These are phyloP conservation scores for Albula glossodonta DNA, from an alignment of 2,113 vertebrate genomes.

Conservation along the genomic window DNA sequence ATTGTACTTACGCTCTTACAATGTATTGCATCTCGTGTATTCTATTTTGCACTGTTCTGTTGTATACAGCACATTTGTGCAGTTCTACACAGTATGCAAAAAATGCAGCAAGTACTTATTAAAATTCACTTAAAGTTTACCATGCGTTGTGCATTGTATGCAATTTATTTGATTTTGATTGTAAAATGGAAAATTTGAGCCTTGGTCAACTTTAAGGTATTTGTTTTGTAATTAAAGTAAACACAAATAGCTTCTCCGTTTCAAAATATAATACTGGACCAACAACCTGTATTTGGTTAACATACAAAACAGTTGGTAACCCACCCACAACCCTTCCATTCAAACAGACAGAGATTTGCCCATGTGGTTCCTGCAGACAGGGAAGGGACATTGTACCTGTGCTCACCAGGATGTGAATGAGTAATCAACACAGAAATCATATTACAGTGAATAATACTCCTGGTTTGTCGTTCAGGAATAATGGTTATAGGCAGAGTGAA, in stretches of 20 bases:
- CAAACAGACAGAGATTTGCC: too few species aligned
- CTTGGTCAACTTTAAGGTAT: conserved; percentile 8
- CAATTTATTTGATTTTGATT: background rate
- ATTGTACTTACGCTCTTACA: background rate
- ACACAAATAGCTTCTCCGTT: conserved; percentile 2
- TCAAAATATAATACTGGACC: conserved; percentile 5
- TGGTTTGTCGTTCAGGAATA: too few species aligned
- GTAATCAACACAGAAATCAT: too few species aligned
- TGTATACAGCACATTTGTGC: conserved; percentile 7
- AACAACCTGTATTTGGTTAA: conserved; percentile 21
- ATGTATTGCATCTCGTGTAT: background rate
- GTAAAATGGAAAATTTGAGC: background rate
- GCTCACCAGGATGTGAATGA: too few species aligned
- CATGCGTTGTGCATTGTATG: background rate
- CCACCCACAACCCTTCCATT: too few species aligned
- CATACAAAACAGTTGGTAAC: background rate
- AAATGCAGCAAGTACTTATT: too few species aligned
- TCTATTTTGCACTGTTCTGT: conserved; percentile 10
- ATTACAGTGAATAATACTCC: too few species aligned
- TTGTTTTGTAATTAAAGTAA: conserved; percentile 1
- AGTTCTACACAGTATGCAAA: conserved; percentile 5
- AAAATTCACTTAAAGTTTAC: background rate
- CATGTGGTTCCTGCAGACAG: too few species aligned
- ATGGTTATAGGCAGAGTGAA: too few species aligned
- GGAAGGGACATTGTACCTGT: too few species aligned